These are phyloP conservation scores for Phasia obesa DNA, from an alignment of 2,888 invertebrate genomes.

Conservation along the genomic window DNA sequence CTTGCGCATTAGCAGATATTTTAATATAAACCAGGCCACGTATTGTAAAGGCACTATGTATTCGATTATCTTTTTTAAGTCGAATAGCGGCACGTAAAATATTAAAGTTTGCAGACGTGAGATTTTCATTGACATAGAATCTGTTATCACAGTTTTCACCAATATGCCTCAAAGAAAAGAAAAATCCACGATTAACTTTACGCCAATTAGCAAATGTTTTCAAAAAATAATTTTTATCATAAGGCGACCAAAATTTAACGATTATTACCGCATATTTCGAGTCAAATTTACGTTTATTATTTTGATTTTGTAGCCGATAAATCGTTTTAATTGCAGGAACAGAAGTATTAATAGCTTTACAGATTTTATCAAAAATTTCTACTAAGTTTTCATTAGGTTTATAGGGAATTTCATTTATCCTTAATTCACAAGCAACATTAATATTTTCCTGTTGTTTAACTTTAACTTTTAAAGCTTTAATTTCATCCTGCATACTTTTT, in stretches of 20 bases:
- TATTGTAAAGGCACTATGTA: too few relatives aligned
- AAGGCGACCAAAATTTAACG: too few relatives aligned
- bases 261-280: too few relatives aligned
- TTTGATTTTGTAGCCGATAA: too few relatives aligned
- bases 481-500: constrained; percentile 9
- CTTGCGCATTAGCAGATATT: too few relatives aligned
- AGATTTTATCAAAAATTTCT: constrained; percentile 22
- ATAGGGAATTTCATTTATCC: constrained; percentile 16
- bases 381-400: constrained; percentile 8
- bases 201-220: neutral
- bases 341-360: neutral
- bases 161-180: neutral
- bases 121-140: neutral
- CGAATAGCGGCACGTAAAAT: too few relatives aligned
- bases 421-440: constrained; percentile 9
- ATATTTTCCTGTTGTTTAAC: neutral
- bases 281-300: too few relatives aligned
- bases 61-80: too few relatives aligned
- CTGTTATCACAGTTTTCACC: constrained; percentile 1
- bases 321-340: too few relatives aligned
- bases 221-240: too few relatives aligned
- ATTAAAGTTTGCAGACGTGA: too few relatives aligned
- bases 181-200: constrained; percentile 1
- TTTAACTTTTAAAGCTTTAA: neutral
- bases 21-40: too few relatives aligned